Evolutionary conservation across 2,113 vertebrate species (phyloP).

Genomic region (Perca flavescens): DNA sequence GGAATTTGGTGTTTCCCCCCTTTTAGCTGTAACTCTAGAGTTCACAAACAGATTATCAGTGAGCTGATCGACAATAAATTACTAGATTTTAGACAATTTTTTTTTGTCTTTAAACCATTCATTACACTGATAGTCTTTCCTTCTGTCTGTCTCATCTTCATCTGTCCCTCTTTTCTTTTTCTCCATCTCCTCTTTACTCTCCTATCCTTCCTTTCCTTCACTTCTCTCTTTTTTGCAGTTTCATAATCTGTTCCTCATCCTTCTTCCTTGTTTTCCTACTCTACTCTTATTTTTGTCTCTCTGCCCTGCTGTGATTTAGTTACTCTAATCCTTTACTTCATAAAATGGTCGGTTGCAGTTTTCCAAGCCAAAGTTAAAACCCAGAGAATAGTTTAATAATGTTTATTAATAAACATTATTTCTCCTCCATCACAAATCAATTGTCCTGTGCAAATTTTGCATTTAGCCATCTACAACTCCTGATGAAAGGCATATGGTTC

Average conservation of each 20-base stretch:
- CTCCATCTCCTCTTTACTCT: background rate
- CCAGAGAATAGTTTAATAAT: background rate
- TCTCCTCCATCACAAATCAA: background rate
- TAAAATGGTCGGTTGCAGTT: background rate
- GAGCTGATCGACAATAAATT: background rate
- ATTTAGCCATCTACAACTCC: background rate
- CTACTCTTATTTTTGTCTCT: background rate
- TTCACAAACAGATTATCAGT: constrained; percentile 23
- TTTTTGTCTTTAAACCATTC: background rate
- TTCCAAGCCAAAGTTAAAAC: background rate
- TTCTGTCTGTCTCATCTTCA: background rate
- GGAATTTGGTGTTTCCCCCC: background rate
- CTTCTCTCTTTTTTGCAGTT: background rate
- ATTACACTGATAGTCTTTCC: background rate
- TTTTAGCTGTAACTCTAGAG: background rate
- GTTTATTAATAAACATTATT: background rate
- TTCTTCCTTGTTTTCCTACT: background rate
- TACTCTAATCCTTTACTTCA: background rate
- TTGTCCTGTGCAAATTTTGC: background rate
- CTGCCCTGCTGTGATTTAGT: background rate
- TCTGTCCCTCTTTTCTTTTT: background rate
- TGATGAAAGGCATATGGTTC: background rate
- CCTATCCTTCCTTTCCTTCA: background rate
- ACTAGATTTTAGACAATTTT: background rate
- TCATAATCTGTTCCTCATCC: background rate